Evolutionary conservation across 2,888 invertebrate species (phyloP), one percentile per base, ranked within the genome.

Genomic region (Drosophila dives): DNA sequence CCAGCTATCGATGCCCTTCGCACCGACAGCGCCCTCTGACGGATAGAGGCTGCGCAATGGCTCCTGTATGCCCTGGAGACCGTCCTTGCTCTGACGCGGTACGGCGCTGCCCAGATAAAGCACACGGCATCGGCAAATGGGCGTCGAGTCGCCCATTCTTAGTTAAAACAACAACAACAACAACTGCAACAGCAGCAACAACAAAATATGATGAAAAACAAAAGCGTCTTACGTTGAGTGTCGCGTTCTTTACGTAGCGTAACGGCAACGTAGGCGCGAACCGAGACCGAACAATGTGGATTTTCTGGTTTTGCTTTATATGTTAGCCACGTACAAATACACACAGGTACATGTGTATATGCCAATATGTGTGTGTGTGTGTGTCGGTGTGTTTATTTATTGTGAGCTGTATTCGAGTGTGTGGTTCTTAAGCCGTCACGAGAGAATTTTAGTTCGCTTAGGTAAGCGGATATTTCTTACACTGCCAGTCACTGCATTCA

Each of bases 81-180:
- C 99, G 92, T 99, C 99, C 93, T 99, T 99, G 92, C 98, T 98
- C 92, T 98, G 97, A 91, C 99, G 98, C 36, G 99, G 98, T 89
- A 99, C 99, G 32, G 98, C 97, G 86, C 98, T 98, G 84, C 99
- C 99, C 89, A 99, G 95, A 93, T 99, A 99, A 69, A 99, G 95
- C 63, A 99, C 99, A 77, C 98, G 96, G 94, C 99, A 99, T 89
- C 98, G 96, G 94, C 99, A 98, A 91, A 98, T 98, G 92, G 98
- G 99, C 90, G 97, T 98, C 90, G 98, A 97, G 92, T 96, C 96
- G 65, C 94, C 94, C 93, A 95, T 95, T 74, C 70, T 87, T 15
- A 58, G 17, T 29, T 45, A 64, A 42, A 72, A 55, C 64, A 53
- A 38, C 56, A 59, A 53, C 64, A 51, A 60, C 51, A 45, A 33